phyloP scores from a whole-genome alignment of 92 coral and sea anemone genomes.

The Porites divaricata region DNA sequence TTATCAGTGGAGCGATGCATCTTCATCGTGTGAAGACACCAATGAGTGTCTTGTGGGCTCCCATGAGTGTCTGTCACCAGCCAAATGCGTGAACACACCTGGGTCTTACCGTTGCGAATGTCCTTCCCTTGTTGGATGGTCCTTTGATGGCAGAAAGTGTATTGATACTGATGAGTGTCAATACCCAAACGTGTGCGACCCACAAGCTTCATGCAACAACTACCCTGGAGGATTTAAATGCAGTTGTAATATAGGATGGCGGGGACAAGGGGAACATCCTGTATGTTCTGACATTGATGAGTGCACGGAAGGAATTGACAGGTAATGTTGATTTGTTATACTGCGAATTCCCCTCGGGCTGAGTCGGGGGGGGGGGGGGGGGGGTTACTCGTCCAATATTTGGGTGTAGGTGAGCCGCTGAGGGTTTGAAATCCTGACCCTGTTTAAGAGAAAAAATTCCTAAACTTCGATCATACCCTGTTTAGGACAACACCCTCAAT shows the following conservation, averaged over 20 bases:
- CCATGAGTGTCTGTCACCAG: slow-evolving; percentile 61
- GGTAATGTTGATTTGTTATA: not conserved
- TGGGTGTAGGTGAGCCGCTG: too few relatives aligned
- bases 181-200: slow-evolving; percentile 28
- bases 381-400: too few relatives aligned
- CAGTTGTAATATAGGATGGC: slow-evolving; percentile 57
- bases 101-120: slow-evolving; percentile 73
- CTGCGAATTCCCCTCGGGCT: too few relatives aligned
- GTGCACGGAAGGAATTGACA: slow-evolving; percentile 40
- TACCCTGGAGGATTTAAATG: slow-evolving; percentile 40
- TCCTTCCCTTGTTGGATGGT: slow-evolving; percentile 71
- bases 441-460: too few relatives aligned
- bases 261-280: slow-evolving; percentile 56
- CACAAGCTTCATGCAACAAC: slow-evolving; percentile 27
- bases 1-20: slow-evolving; percentile 51
- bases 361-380: too few relatives aligned
- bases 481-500: too few relatives aligned
- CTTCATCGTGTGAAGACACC: slow-evolving; percentile 45
- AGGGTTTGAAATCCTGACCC: too few relatives aligned
- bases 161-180: slow-evolving; percentile 33
- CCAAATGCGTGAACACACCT: slow-evolving; percentile 59
- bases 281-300: slow-evolving; percentile 54
- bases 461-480: too few relatives aligned
- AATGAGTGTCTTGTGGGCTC: slow-evolving; percentile 47
- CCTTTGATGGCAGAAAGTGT: slow-evolving; percentile 70